These are phyloP conservation scores for Drosophila yakuba DNA, from an alignment of 1,140 invertebrate species.

Conservation along the genomic window DNA sequence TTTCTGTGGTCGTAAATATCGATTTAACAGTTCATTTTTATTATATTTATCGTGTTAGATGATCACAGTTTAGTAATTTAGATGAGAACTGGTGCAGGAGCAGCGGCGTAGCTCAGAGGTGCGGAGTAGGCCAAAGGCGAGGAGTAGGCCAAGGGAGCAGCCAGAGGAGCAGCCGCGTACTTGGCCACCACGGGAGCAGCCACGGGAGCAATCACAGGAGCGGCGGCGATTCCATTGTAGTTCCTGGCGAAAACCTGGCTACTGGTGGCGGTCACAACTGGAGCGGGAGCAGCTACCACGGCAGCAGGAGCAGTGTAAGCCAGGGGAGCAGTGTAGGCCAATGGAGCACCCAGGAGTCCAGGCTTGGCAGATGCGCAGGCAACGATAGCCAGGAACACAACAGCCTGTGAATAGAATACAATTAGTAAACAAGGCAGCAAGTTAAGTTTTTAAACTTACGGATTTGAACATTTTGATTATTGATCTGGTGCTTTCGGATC, in stretches of 20 bases:
- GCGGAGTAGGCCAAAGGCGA: constrained; percentile 23
- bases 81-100: constrained; percentile 2
- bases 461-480: constrained; percentile 71
- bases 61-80: neutral
- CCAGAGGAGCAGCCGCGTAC: constrained; percentile 13
- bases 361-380: constrained; percentile 72
- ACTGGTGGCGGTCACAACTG: constrained; percentile 83
- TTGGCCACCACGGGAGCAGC: constrained; percentile 21
- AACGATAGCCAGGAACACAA: constrained; percentile 74
- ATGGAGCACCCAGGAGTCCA: constrained; percentile 44
- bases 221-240: constrained; percentile 75
- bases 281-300: constrained; percentile 65
- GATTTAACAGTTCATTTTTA: no score
- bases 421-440: neutral
- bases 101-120: constrained; percentile 13
- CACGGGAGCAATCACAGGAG: constrained; percentile 43
- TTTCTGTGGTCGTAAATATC: no score
- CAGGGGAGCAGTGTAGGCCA: constrained; percentile 26
- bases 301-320: constrained; percentile 57
- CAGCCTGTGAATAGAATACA: constrained; percentile 33
- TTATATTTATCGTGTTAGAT: no score
- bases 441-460: constrained; percentile 29
- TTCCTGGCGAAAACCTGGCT: constrained; percentile 85
- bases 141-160: constrained; percentile 9
- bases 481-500: constrained; percentile 2